Percentiles rank a stretch among this genome's conserved stretches.
Conservation (phyloP, 2,797 vertebrate genomes). For the Heteromormyrus szaboi region DNA sequence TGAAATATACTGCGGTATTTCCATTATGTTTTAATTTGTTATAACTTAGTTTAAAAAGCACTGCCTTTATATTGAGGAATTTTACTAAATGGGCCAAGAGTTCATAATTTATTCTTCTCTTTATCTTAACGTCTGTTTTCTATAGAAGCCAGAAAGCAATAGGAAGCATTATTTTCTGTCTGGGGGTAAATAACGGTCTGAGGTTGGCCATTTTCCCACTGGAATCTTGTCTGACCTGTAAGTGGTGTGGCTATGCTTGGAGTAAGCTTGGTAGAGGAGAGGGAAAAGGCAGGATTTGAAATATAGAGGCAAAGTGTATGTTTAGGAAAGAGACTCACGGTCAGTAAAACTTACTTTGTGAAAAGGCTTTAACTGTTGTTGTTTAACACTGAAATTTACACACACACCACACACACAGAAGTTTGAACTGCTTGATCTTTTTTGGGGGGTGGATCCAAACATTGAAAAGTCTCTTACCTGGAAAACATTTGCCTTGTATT, state of each 20-base stretch:
- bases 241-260: neutral
- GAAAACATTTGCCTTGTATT: neutral
- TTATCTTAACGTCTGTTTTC: neutral
- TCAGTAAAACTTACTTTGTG: neutral
- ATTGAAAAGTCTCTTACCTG: neutral
- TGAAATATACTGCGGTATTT: neutral
- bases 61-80: neutral
- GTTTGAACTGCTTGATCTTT: neutral
- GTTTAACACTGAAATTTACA: neutral
- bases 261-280: neutral
- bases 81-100: neutral
- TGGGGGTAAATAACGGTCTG: neutral
- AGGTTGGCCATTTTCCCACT: neutral
- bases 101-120: neutral
- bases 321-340: neutral
- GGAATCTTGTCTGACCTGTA: neutral
- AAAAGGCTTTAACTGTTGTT: neutral
- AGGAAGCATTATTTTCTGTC: neutral
- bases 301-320: neutral
- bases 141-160: neutral
- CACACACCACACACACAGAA: neutral
- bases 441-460: neutral
- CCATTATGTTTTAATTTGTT: neutral
- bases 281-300: neutral
- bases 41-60: neutral